These are phyloP conservation scores for Tigriopus japonicus DNA, from an alignment of 1,140 invertebrate genomes.

Conservation along the genomic window DNA sequence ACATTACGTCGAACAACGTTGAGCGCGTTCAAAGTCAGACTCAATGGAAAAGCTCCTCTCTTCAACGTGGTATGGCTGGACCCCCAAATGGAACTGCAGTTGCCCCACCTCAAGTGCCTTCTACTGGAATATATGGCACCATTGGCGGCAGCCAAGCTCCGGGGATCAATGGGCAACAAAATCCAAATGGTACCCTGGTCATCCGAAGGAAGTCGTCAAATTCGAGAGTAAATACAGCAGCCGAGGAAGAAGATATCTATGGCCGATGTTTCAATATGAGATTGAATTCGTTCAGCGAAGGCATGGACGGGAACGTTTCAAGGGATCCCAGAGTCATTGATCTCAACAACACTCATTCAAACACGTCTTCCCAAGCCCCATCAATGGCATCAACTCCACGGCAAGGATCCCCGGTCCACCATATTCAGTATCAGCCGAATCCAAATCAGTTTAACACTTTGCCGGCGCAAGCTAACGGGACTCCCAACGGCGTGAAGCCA, in stretches of 20 bases:
- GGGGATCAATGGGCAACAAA: not conserved
- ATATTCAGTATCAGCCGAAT: not conserved
- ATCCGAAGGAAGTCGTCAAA: not conserved
- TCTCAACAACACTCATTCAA: not conserved
- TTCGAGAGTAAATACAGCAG: no score
- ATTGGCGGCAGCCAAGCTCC: not conserved
- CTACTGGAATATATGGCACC: not conserved
- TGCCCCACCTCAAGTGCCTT: not conserved
- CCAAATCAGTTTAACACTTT: not conserved
- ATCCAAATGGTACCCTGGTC: not conserved
- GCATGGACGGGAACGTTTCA: not conserved
- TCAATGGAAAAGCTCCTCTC: slow-evolving; percentile 5
- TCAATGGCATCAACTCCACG: not conserved
- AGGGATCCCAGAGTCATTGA: slow-evolving; percentile 7
- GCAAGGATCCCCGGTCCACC: not conserved
- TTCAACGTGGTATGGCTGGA: not conserved
- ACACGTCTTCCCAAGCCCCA: not conserved
- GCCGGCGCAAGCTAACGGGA: not conserved
- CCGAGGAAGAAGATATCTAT: slow-evolving; percentile 12
- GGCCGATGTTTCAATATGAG: slow-evolving; percentile 13
- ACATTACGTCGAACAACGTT: not conserved
- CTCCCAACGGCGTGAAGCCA: no score
- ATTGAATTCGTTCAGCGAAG: slow-evolving; percentile 1
- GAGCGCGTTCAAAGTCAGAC: not conserved
- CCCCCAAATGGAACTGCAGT: not conserved